Evolutionary conservation across 2,113 vertebrate genomes (phyloP), one percentile per base, ranked within the genome.

Genomic region (Myxocyprinus asiaticus): DNA sequence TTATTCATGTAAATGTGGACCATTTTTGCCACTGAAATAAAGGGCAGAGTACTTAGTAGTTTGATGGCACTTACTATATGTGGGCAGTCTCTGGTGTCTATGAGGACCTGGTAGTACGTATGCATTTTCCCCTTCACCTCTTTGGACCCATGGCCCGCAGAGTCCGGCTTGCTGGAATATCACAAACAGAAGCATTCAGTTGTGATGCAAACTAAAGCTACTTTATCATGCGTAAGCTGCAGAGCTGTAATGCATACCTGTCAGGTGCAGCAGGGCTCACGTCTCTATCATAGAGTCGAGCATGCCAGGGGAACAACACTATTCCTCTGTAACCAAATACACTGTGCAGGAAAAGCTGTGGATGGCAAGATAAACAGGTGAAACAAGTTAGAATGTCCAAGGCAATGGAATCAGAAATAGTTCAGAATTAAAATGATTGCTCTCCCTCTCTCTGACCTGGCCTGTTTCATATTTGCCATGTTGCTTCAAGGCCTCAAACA

Each of bases 81-180:
- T 22, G 97, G 96, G 44, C 96, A 98, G 88, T 98, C 96, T 42
- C 96, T 93, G 74, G 96, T 97, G 88, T 98, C 96, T 77, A 98
- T 98, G 94, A 61, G 94, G 88, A 99, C 97, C 85, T 99, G 97
- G 84, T 99, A 99, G 90, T 99, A 98, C 45, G 96, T 98, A 68
- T 99, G 97, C 7, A 97, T 98, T 89, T 98, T 97, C 70, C 96
- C 96, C 87, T 97, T 98, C 79, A 99, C 96, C 87, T 98, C 97
- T 87, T 98, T 98, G 73, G 96, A 97, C 56, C 96, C 95, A 0
- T 98, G 96, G 64, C 91, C 89, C 11, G 94, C 91, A 0, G 90
- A 94, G 69, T 98, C 97, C 0, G 88, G 88, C 81, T 93, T 92
- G 64, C 93, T 94, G 22, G 8, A 14, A n/a, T 14, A 73, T 0